Evolutionary conservation across 2,888 invertebrate genomes (phyloP).

Genomic region (Eustalomyia histrio): DNA sequence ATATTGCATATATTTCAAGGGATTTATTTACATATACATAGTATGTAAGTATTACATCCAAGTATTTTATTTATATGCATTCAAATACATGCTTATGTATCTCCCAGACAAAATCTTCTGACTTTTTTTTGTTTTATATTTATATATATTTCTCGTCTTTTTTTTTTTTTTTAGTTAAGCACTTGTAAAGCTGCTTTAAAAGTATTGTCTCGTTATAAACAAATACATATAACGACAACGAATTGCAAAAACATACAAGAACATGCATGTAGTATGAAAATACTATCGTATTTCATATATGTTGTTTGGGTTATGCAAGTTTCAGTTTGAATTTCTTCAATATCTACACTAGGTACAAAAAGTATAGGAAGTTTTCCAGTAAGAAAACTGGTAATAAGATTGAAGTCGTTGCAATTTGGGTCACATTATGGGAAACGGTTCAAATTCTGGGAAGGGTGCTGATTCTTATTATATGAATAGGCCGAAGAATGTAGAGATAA

Average conservation of each 20-base stretch:
- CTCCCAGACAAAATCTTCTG: constrained; percentile 31
- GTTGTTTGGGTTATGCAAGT: constrained; percentile 12
- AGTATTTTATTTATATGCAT: neutral
- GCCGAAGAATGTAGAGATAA: no score
- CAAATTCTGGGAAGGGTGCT: no score
- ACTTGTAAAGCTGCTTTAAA: constrained; percentile 64
- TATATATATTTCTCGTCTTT: constrained; percentile 38
- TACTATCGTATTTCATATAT: constrained; percentile 54
- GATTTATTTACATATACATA: constrained; percentile 51
- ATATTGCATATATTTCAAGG: constrained; percentile 62
- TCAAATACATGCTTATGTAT: neutral
- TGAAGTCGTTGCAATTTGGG: no score
- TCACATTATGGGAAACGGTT: no score
- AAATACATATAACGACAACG: constrained; percentile 21
- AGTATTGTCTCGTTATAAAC: constrained; percentile 44
- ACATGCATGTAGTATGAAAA: constrained; percentile 23
- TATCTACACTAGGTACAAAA: neutral
- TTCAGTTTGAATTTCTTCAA: constrained; percentile 33
- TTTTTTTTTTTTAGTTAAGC: constrained; percentile 53
- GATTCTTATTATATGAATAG: no score
- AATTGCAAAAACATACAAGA: constrained; percentile 18
- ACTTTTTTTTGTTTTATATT: constrained; percentile 24
- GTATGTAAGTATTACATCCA: constrained; percentile 1
- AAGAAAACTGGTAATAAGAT: no score
- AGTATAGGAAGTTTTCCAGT: no score